Conservation (phyloP, 2,113 vertebrate genomes). For the Dicrurus megarhynchus region DNA sequence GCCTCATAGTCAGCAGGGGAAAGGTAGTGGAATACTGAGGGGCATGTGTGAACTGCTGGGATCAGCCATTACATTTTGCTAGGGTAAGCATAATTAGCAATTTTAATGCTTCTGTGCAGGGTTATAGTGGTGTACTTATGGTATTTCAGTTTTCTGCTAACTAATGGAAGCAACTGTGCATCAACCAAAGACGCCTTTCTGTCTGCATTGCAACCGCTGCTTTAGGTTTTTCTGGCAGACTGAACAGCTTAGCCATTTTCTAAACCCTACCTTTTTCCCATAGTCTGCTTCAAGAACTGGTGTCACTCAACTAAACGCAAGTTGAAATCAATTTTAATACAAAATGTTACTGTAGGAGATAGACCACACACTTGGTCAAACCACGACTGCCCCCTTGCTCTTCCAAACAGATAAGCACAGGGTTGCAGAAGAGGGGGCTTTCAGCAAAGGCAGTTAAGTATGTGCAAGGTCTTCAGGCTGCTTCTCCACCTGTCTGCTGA, state of each 20-base stretch:
- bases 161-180: not conserved
- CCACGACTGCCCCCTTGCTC: not conserved
- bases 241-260: not conserved
- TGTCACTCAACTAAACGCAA: not conserved
- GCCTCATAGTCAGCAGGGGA: not conserved
- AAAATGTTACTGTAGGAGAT: not conserved
- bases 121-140: not conserved
- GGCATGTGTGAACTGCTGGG: not conserved
- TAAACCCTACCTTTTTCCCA: not conserved
- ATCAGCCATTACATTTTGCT: not conserved
- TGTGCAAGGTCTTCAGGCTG: not conserved
- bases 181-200: constrained; percentile 66
- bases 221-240: not conserved
- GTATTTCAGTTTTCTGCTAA: not conserved
- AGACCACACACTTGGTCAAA: not conserved
- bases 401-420: not conserved
- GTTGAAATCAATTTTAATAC: not conserved
- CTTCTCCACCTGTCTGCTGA: not conserved
- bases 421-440: not conserved
- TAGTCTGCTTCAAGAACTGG: constrained; percentile 1
- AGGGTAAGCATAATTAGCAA: not conserved
- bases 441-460: rapidly evolving
- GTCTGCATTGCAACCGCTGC: constrained; percentile 12
- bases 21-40: not conserved
- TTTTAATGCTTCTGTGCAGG: not conserved